Conservation (phyloP, 2,113 vertebrate genomes). For the Etheostoma cragini region DNA sequence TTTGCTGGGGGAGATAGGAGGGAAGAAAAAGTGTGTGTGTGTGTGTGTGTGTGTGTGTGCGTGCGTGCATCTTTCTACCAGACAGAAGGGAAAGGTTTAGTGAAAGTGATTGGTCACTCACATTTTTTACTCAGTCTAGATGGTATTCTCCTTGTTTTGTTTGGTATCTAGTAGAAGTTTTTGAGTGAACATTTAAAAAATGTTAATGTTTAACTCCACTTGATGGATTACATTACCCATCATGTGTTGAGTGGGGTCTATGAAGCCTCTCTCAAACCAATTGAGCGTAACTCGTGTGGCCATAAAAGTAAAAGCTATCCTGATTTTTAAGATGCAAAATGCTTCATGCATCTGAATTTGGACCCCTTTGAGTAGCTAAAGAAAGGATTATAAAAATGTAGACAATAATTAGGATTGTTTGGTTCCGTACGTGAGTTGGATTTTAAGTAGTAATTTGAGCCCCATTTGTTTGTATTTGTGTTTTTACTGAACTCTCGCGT, state of each 20-base stretch:
- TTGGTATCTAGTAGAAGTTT: slow-evolving; percentile 15
- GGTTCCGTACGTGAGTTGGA: background rate
- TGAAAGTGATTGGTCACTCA: slow-evolving; percentile 4
- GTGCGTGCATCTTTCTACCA: background rate
- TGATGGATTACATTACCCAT: slow-evolving; percentile 12
- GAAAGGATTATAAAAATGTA: background rate
- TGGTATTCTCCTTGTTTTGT: background rate
- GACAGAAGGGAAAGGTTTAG: background rate
- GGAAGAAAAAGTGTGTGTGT: background rate
- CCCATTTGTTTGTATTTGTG: background rate
- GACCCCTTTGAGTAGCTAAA: background rate
- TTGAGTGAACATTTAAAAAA: slow-evolving; percentile 7
- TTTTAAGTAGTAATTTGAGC: background rate
- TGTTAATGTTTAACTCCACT: background rate
- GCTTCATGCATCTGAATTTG: background rate
- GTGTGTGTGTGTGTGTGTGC: background rate
- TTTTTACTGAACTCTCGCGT: background rate
- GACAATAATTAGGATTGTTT: background rate
- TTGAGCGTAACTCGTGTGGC: background rate
- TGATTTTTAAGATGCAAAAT: slow-evolving; percentile 1
- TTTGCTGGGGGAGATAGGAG: slow-evolving; percentile 17
- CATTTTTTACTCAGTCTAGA: background rate
- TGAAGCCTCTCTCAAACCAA: slow-evolving; percentile 21
- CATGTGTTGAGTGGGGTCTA: background rate
- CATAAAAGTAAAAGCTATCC: slow-evolving; percentile 13